Evolutionary conservation across 1,140 invertebrate species (phyloP).

Genomic region (Mylabris phalerata): DNA sequence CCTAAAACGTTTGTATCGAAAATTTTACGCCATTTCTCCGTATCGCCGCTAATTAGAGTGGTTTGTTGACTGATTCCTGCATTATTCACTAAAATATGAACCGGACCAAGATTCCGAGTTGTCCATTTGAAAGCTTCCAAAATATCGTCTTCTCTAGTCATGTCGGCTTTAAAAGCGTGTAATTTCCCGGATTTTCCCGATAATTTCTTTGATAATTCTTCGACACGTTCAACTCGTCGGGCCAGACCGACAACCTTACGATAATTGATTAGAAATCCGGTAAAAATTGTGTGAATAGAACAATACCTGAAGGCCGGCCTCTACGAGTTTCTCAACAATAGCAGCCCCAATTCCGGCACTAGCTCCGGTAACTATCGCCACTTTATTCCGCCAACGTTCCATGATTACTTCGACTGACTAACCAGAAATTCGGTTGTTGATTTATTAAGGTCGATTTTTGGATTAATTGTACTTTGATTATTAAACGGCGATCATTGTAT

Average conservation of each 20-base stretch:
- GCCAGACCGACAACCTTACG: conserved; percentile 62
- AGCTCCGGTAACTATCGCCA: conserved; percentile 50
- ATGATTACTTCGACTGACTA: conserved; percentile 27
- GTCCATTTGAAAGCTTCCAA: conserved; percentile 57
- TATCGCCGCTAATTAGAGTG: conserved; percentile 38
- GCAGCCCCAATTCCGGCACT: conserved; percentile 47
- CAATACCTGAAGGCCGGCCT: conserved; percentile 42
- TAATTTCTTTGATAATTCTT: conserved; percentile 34
- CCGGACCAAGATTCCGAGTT: conserved; percentile 51
- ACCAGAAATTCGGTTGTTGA: no score
- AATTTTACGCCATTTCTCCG: conserved; percentile 46
- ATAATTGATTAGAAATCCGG: no score
- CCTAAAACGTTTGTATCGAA: conserved; percentile 65
- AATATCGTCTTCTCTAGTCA: conserved; percentile 58
- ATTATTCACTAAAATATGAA: conserved; percentile 69
- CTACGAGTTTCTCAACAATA: conserved; percentile 36
- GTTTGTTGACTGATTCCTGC: conserved; percentile 50
- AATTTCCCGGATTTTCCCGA: conserved; percentile 38
- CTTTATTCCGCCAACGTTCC: conserved; percentile 46
- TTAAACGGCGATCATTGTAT: no score
- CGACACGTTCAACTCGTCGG: conserved; percentile 52
- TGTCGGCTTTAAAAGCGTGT: conserved; percentile 53
- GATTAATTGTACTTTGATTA: no score
- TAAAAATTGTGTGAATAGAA: no score
- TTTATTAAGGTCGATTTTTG: no score